Base-by-base conservation (phyloP, 2,797 vertebrate species). In the Delichon dasypus region DNA sequence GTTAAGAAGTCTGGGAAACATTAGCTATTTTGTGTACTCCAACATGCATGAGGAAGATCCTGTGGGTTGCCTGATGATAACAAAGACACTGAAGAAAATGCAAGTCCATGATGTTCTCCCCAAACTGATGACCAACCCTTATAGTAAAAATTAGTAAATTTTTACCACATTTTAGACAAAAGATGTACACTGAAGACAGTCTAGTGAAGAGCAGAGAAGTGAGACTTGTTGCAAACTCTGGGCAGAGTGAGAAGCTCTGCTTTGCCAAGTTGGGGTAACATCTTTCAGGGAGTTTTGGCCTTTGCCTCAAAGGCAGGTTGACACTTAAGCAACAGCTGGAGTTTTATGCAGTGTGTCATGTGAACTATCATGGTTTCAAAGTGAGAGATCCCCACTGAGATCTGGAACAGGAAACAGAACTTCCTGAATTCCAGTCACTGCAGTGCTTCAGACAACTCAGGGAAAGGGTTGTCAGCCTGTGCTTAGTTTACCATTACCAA, bases 211-310 rank as follows among this genome's bases (percentile, higher is more conserved):
- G 32, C 27, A 83, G 18, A 6, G 34, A 88, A 61, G 10, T 5
- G 4, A 78, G 11, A 21, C 23, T 50, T 34, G 27, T 70, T 82
- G 26, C 19, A 70, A 25, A 36, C 14, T 70, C 68, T 5, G 17
- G 20, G 44, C 8, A 50, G 34, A 50, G 16, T 0, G 0, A 38
- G 54, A 38, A 68, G 21, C 4, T 66, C 61, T 67, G 26, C 22
- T 51, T 44, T 40, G 19, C 40, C 61, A 80, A 47, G n/a, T 1
- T 54, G 16, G 34, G 10, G 26, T 48, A 60, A 29, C 5, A 13
- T 16, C 11, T 38, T 74, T 60, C 61, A 40, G 40, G 72, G 16
- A 2, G 0, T 77, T 83, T 50, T 70, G 67, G 38, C 21, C 32
- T 78, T 79, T 60, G 17, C 23, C 32, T 77, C 48, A 74, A 70